Evolutionary conservation across 1,140 invertebrate genomes (phyloP).

Genomic region (Achatina immaculata): DNA sequence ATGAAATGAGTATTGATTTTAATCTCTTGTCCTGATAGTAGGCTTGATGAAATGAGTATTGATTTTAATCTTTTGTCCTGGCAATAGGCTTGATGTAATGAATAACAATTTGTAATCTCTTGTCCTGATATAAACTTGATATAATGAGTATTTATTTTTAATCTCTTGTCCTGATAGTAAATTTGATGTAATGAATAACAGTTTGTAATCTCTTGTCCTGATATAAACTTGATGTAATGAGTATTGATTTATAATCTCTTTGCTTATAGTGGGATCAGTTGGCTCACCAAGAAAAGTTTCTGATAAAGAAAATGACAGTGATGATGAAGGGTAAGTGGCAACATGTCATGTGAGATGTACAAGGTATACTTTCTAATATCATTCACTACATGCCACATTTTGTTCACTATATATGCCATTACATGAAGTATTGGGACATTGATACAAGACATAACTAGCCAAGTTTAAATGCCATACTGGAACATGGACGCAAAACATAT

Average conservation of each 20-base stretch:
- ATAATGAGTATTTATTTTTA: no score
- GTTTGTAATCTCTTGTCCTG: background rate
- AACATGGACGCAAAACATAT: background rate
- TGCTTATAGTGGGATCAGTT: constrained; percentile 28
- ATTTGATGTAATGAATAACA: background rate
- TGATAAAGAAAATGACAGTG: constrained; percentile 50
- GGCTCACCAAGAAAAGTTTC: constrained; percentile 40
- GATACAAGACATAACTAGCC: background rate
- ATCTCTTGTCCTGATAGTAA: background rate
- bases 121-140: no score
- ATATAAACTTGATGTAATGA: background rate
- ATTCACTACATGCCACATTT: no score
- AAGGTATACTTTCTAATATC: no score
- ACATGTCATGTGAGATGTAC: no score
- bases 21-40: no score
- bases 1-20: no score
- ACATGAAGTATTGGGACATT: background rate
- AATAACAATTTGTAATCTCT: no score
- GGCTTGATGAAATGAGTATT: no score
- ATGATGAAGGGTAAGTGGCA: constrained; percentile 49
- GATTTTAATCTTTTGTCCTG: no score
- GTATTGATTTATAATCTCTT: background rate
- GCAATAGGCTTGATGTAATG: no score
- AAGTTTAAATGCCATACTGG: background rate
- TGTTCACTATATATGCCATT: background rate